Evolutionary conservation across 2,113 vertebrate genomes (phyloP).

Genomic region (Clinocottus analis): DNA sequence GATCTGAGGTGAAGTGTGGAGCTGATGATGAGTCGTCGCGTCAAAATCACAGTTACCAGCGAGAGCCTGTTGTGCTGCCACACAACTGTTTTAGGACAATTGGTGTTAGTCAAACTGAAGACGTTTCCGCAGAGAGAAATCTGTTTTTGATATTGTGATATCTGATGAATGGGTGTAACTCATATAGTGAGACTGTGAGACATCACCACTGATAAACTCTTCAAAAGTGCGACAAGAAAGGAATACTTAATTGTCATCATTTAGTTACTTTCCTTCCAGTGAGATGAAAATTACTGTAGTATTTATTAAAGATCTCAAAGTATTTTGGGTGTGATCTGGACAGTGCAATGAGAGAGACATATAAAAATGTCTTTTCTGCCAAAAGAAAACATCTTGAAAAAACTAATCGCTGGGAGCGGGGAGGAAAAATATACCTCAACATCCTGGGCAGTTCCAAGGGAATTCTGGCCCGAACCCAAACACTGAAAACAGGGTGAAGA

Average conservation of each 20-base stretch:
- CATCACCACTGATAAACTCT: background rate
- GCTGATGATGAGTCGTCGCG: constrained; percentile 70
- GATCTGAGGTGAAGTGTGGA: constrained; percentile 74
- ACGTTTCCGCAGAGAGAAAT: background rate
- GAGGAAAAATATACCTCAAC: constrained; percentile 79
- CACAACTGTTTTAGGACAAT: constrained; percentile 12
- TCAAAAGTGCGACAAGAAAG: background rate
- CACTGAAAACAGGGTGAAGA: constrained; percentile 63
- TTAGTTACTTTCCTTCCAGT: background rate
- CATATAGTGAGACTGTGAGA: background rate
- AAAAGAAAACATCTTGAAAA: constrained; percentile 73
- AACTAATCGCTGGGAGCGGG: constrained; percentile 52
- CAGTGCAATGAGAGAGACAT: constrained; percentile 42
- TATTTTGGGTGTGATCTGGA: constrained; percentile 41
- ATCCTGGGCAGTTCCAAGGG: constrained; percentile 69
- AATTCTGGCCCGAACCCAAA: constrained; percentile 72
- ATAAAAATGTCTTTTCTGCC: constrained; percentile 62
- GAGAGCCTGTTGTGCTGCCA: constrained; percentile 35
- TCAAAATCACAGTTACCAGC: constrained; percentile 48
- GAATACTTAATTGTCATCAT: background rate
- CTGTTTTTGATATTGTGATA: background rate
- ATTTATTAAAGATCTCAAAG: constrained; percentile 16
- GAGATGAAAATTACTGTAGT: background rate
- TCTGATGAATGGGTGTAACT: background rate
- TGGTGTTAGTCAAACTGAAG: constrained; percentile 1